A percentile compares a stretch with the other conserved stretches of the same genome.
Conservation (phyloP, 2,888 invertebrate genomes). For the Neria commutata region DNA sequence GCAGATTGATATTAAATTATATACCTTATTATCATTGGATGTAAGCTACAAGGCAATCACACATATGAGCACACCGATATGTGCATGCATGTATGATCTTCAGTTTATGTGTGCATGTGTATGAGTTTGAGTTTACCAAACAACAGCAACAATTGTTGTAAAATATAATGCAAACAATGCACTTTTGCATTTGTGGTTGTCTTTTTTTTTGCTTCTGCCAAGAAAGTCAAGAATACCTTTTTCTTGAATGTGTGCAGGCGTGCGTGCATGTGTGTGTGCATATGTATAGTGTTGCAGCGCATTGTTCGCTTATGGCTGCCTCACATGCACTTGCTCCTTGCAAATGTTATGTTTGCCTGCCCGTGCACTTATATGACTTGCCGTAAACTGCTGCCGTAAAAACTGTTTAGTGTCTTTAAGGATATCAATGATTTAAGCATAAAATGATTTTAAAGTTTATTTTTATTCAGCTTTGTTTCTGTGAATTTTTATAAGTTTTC, state of each 20-base stretch:
- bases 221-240: too few species aligned
- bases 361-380: slow-evolving; percentile 5
- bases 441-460: slow-evolving; percentile 24
- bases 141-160: slow-evolving; percentile 48
- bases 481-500: not conserved
- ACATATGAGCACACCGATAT: slow-evolving; percentile 19
- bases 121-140: slow-evolving; percentile 49
- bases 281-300: not conserved
- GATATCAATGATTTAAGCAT: slow-evolving; percentile 24
- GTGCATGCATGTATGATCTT: slow-evolving; percentile 9
- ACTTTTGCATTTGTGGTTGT: slow-evolving; percentile 25
- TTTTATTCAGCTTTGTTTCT: slow-evolving; percentile 11
- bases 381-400: slow-evolving; percentile 3
- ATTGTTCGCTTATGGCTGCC: not conserved
- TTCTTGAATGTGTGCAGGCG: slow-evolving; percentile 9
- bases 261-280: slow-evolving; percentile 5
- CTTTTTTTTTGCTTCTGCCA: too few species aligned
- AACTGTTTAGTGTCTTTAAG: slow-evolving; percentile 17
- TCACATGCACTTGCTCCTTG: not conserved
- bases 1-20: slow-evolving; percentile 60
- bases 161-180: slow-evolving; percentile 26
- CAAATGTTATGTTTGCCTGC: slow-evolving; percentile 1
- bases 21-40: slow-evolving; percentile 58
- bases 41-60: slow-evolving; percentile 19
- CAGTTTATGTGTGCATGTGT: not conserved